Conservation (phyloP, 1,140 invertebrate genomes). For the Coenobita brevimanus region DNA sequence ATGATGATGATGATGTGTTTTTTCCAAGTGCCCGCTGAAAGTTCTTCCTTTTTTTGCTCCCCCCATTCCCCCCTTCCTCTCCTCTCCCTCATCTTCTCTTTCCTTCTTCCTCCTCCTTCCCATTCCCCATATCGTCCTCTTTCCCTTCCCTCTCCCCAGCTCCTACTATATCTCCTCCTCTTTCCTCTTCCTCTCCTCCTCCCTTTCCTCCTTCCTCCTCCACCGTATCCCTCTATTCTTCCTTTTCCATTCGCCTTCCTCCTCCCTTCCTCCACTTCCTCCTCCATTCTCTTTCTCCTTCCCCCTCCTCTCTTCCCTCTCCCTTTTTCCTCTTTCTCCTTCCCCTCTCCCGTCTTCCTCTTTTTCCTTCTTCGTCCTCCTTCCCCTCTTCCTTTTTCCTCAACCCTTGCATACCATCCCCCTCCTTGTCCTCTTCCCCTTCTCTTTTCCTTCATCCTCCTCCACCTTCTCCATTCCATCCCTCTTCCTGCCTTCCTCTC, state of each 20-base stretch:
- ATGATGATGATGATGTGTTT: too few species aligned
- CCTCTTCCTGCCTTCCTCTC: background rate
- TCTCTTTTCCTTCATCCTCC: background rate
- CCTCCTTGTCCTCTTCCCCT: background rate
- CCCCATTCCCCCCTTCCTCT: background rate
- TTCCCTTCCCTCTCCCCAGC: too few species aligned
- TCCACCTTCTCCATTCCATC: too few species aligned
- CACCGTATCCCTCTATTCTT: background rate
- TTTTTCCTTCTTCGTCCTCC: background rate
- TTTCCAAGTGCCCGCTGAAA: too few species aligned
- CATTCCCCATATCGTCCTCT: background rate
- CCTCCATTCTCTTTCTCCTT: too few species aligned
- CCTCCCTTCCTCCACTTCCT: background rate
- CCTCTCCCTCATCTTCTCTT: background rate
- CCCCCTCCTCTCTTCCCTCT: background rate
- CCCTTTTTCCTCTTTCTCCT: background rate
- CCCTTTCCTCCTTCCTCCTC: background rate
- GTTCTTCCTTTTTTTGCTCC: too few species aligned
- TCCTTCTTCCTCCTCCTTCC: background rate
- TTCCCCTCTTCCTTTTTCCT: background rate
- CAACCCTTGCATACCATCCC: background rate
- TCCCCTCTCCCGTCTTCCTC: background rate
- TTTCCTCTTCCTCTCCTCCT: too few species aligned
- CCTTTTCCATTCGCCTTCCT: background rate
- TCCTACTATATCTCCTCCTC: too few species aligned